Evolutionary conservation across 2,888 invertebrate species (phyloP), one percentile per base, ranked within the genome.

Genomic region (Branchellion lobata): DNA sequence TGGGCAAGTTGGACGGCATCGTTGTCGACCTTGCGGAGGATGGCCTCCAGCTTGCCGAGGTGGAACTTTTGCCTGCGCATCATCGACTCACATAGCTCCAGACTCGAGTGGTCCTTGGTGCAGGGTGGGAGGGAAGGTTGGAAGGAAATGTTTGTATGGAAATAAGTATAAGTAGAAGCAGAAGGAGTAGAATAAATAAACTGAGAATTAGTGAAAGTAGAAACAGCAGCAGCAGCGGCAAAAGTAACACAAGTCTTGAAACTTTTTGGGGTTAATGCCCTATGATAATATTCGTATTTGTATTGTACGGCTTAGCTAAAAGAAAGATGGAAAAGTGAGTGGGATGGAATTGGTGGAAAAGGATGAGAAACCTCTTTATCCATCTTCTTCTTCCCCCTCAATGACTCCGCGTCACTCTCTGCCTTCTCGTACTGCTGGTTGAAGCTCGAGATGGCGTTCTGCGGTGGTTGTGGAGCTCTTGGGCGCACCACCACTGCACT

Each of bases 61-160:
- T 99, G 98, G 90, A 93, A 95, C 90, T 95, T 92, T 90, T 99
- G 97, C 88, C 93, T 93, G 86, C 97, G 98, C 85, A 98, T 90
- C 86, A 93, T 93, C 79, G 90, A 90, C 88, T 95, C 95, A 84
- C 96, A 90, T 86, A 95, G 94, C 87, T 98, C 98, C 91, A 95
- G 92, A 83, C 94, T 91, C 88, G 97, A 96, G 88, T 94, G 94
- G 89, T 96, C 96, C 89, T 88, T 11, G 29, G 21, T 65, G 29
- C 5, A 65, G 21, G 65, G 8, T 29, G 21, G 29, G 21, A 11
- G 65, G 40, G 14, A 8, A 14, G 14, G 14, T 11, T 3, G 21
- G 21, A 8, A 21, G 8, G 29, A 65, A 71, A 27, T 18, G 8
- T 5, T 8, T 31, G 21, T 11, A 11, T 11, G n/a, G 11, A 33